Conservation (phyloP, 2,113 vertebrate species). For the Xenotilapia longispinis region DNA sequence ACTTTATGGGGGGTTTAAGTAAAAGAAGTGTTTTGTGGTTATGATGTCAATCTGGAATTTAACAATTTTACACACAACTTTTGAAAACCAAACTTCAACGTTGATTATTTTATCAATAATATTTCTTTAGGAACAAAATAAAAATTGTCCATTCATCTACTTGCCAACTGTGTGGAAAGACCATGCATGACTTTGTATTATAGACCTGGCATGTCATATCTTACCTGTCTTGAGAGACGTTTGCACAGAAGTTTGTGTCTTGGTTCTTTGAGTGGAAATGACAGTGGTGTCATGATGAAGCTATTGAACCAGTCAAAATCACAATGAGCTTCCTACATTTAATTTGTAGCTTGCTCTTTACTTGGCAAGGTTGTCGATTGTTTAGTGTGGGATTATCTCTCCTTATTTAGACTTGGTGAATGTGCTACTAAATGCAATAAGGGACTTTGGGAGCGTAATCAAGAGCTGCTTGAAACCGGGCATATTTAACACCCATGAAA, state of each 20-base stretch:
- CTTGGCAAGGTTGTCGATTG: constrained; percentile 9
- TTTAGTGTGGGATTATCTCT: constrained; percentile 19
- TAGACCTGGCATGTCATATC: not conserved
- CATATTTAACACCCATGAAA: constrained; percentile 37
- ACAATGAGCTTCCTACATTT: not conserved
- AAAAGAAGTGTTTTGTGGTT: not conserved
- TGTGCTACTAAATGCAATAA: constrained; percentile 50
- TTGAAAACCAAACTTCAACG: not conserved
- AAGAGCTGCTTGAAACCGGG: constrained; percentile 28
- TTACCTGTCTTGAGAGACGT: not conserved
- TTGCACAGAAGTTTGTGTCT: not conserved
- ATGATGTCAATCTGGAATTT: not conserved
- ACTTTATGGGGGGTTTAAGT: fast-evolving
- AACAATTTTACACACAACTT: not conserved
- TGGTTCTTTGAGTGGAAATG: not conserved
- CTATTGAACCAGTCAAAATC: not conserved
- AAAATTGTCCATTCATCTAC: not conserved
- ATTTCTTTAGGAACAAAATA: not conserved
- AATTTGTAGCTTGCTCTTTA: not conserved
- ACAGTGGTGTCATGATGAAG: not conserved
- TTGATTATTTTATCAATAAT: not conserved
- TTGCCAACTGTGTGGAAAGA: not conserved
- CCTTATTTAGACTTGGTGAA: constrained; percentile 7
- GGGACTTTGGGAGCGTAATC: constrained; percentile 48
- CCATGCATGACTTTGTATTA: not conserved